phyloP scores from a whole-genome alignment of 2,113 vertebrate species.

The Pseudorectes ferrugineus region DNA sequence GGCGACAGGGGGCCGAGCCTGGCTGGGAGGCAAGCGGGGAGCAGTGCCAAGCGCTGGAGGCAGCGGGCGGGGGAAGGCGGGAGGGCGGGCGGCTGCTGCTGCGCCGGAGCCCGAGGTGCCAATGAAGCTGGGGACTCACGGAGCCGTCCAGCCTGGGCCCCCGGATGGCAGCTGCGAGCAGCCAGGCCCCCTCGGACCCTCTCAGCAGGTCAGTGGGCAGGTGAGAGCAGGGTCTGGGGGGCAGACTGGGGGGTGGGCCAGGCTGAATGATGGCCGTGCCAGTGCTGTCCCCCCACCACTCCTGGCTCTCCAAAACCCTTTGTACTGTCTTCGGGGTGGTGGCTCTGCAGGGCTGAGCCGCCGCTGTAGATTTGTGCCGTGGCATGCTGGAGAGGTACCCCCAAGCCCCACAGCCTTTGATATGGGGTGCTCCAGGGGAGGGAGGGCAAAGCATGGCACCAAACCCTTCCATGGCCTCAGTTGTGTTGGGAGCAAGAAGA shows the following conservation, averaged over 20 bases:
- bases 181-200: conserved; percentile 26
- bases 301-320: conserved; percentile 61
- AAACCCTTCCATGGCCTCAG: not conserved
- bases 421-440: not conserved
- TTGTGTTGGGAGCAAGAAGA: not conserved
- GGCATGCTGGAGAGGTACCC: not conserved
- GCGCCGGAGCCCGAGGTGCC: conserved; percentile 62
- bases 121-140: conserved; percentile 48
- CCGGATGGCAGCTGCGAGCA: conserved; percentile 22
- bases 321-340: conserved; percentile 52
- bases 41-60: conserved; percentile 59
- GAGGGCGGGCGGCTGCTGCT: conserved; percentile 25
- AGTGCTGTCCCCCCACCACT: not conserved
- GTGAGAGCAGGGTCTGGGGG: not conserved
- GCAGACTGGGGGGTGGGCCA: not conserved
- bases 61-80: conserved; percentile 38
- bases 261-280: not conserved
- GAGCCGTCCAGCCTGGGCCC: conserved; percentile 9
- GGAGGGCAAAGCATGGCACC: not conserved
- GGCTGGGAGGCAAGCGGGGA: conserved; percentile 60
- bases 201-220: conserved; percentile 70
- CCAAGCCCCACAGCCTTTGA: not conserved
- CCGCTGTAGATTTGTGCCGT: conserved; percentile 32
- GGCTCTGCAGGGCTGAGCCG: conserved; percentile 48
- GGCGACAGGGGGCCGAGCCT: conserved; percentile 42